These are phyloP conservation scores for Loxodonta africana DNA, from an alignment of 2,113 vertebrate genomes.

Conservation along the genomic window DNA sequence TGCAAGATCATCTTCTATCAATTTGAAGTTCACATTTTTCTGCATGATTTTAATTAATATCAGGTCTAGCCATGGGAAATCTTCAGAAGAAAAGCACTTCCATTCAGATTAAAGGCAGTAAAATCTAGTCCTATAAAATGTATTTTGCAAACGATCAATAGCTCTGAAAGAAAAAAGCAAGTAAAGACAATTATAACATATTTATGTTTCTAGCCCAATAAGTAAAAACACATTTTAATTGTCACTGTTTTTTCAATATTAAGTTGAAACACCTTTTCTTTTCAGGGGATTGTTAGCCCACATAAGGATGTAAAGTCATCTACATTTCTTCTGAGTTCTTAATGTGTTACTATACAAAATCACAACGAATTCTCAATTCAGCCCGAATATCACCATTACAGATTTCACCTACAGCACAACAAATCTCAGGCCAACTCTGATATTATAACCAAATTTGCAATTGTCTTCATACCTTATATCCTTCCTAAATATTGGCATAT, in stretches of 20 bases:
- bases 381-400: not conserved
- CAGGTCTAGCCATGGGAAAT: constrained; percentile 73
- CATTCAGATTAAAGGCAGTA: constrained; percentile 52
- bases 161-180: constrained; percentile 45
- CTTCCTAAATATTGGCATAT: not conserved
- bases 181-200: not conserved
- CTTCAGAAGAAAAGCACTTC: constrained; percentile 68
- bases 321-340: not conserved
- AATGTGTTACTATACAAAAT: not conserved
- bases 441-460: not conserved
- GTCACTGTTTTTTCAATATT: constrained; percentile 27
- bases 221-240: constrained; percentile 65
- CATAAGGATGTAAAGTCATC: not conserved
- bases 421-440: not conserved
- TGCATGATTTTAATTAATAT: constrained; percentile 84
- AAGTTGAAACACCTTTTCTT: constrained; percentile 65
- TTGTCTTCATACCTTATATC: not conserved
- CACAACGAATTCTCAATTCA: not conserved
- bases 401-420: not conserved
- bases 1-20: constrained; percentile 69
- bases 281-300: constrained; percentile 6
- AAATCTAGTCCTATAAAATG: constrained; percentile 58
- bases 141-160: constrained; percentile 50
- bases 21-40: constrained; percentile 78
- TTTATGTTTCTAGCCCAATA: constrained; percentile 27